These are phyloP conservation scores for Andrena hattorfiana DNA, from an alignment of 2,888 invertebrate species.

Conservation along the genomic window DNA sequence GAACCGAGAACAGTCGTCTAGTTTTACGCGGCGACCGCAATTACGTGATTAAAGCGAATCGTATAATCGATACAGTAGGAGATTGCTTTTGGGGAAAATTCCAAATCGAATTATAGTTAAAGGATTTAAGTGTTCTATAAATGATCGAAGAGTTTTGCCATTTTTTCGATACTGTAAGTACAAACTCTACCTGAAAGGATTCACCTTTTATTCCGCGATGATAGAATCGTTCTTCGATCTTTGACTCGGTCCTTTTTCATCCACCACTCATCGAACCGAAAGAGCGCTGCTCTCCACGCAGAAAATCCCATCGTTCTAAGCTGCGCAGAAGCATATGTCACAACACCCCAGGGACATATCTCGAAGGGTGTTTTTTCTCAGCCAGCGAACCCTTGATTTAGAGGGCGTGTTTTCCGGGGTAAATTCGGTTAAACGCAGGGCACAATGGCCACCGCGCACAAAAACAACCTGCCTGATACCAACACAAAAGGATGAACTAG, in stretches of 20 bases:
- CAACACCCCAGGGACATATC: constrained; percentile 62
- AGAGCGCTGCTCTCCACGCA: constrained; percentile 40
- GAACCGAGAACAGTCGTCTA: constrained; percentile 41
- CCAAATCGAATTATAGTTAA: neutral
- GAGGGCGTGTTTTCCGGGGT: constrained; percentile 70
- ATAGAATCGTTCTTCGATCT: neutral
- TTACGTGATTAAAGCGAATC: constrained; percentile 44
- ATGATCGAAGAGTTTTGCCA: neutral
- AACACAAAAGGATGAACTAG: constrained; percentile 1
- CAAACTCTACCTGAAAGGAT: neutral
- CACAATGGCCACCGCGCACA: constrained; percentile 51
- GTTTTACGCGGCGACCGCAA: constrained; percentile 42
- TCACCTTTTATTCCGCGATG: neutral
- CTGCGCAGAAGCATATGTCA: constrained; percentile 67
- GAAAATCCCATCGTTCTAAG: constrained; percentile 54
- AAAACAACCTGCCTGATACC: constrained; percentile 25
- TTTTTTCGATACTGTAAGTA: neutral
- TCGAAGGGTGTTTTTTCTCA: constrained; percentile 72
- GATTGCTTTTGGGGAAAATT: neutral
- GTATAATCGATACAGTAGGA: neutral
- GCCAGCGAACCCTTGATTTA: constrained; percentile 68
- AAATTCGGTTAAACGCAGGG: constrained; percentile 66
- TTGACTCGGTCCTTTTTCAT: constrained; percentile 3
- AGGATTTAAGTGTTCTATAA: neutral
- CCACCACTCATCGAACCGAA: constrained; percentile 16